phyloP scores from a whole-genome alignment of 2,113 vertebrate species.

The Grantiella picta region DNA sequence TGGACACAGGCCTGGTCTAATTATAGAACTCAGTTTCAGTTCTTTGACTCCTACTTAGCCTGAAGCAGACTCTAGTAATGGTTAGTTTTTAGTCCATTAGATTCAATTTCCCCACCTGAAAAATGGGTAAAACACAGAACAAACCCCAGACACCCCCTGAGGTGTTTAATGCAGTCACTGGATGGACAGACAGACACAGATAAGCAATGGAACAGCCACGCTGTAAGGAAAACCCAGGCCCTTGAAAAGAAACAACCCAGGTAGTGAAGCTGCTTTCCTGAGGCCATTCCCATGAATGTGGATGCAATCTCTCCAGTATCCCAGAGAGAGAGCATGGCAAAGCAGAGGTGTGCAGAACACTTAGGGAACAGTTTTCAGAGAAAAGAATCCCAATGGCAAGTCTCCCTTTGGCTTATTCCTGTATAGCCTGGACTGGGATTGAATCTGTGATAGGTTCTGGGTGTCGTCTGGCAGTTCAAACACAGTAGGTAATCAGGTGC shows the following conservation, averaged over 20 bases:
- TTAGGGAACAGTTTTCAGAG: background rate
- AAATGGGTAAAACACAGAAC: background rate
- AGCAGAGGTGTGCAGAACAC: background rate
- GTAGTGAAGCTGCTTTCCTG: background rate
- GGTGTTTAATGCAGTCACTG: background rate
- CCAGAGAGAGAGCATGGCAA: background rate
- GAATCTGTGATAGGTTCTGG: background rate
- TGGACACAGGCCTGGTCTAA: background rate
- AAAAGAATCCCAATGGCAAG: fast-evolving
- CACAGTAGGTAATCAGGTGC: background rate
- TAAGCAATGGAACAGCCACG: fast-evolving
- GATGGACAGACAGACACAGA: background rate
- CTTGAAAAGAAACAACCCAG: background rate
- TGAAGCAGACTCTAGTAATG: background rate
- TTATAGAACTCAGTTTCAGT: background rate
- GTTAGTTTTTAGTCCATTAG: background rate
- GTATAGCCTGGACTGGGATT: background rate
- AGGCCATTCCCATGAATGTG: background rate
- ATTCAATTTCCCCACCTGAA: background rate
- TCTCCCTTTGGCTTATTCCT: background rate
- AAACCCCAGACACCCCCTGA: background rate
- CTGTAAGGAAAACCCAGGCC: background rate
- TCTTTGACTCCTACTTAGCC: background rate
- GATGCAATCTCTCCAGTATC: background rate
- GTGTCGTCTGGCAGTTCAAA: background rate